Conservation (phyloP, 2,888 invertebrate genomes). For the Helleia helle region DNA sequence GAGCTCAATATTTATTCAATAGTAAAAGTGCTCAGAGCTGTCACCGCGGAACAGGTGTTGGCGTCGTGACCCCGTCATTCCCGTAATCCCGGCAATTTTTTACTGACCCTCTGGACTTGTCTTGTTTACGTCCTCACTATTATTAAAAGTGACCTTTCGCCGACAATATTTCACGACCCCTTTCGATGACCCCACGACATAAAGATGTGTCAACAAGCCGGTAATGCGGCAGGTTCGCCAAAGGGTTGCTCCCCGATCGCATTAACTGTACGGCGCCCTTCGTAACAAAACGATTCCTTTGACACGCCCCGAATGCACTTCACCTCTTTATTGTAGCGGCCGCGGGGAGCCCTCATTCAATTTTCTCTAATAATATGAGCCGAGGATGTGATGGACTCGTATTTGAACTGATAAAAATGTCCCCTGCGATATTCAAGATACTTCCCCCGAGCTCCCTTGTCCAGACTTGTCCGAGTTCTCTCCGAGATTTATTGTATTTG, state of each 20-base stretch:
- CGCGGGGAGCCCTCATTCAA: constrained; percentile 22
- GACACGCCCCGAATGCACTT: constrained; percentile 35
- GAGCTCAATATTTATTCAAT: no score
- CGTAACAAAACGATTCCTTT: constrained; percentile 43
- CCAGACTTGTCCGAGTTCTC: neutral
- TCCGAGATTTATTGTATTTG: neutral
- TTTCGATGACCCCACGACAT: no score
- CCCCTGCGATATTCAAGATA: constrained; percentile 10
- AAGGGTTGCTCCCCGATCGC: constrained; percentile 33
- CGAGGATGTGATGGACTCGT: constrained; percentile 20
- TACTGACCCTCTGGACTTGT: neutral
- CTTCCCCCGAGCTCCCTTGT: constrained; percentile 2
- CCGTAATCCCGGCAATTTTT: constrained; percentile 4
- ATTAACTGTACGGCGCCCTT: constrained; percentile 40
- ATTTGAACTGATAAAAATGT: constrained; percentile 15
- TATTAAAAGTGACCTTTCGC: constrained; percentile 11
- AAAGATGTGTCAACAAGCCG: constrained; percentile 25
- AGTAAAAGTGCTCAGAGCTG: no score
- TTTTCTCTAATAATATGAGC: constrained; percentile 24
- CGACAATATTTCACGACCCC: constrained; percentile 14
- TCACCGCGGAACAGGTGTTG: constrained; percentile 7
- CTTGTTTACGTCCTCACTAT: constrained; percentile 6
- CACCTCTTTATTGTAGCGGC: constrained; percentile 21
- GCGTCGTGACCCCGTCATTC: neutral
- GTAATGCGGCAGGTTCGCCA: constrained; percentile 18